These are phyloP conservation scores for Carlito syrichta DNA, from an alignment of 2,113 vertebrate species.

Conservation along the genomic window DNA sequence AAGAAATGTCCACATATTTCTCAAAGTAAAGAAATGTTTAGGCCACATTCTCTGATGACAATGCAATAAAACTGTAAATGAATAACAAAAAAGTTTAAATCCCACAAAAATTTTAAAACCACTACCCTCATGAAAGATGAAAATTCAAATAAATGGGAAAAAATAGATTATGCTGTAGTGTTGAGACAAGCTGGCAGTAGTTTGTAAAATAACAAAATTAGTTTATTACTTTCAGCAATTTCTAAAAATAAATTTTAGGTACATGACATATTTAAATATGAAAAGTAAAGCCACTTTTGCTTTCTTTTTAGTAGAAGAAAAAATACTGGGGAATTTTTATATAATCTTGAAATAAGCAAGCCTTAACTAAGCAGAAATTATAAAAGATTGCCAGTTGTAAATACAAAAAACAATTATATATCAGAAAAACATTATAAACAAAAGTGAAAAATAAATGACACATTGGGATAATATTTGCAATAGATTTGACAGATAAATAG, in stretches of 20 bases:
- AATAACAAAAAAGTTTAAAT: not conserved
- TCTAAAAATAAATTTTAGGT: not conserved
- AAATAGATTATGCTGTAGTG: not conserved
- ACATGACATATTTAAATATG: not conserved
- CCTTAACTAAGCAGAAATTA: not conserved
- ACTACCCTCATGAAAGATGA: not conserved
- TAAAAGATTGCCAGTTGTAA: not conserved
- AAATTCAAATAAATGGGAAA: not conserved
- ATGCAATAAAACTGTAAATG: not conserved
- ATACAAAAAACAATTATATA: not conserved
- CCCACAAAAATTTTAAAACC: not conserved
- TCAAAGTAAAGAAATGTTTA: not conserved
- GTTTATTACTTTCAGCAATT: not conserved
- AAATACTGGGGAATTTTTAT: not conserved
- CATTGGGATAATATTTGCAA: not conserved
- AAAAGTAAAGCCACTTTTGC: not conserved
- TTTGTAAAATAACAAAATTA: not conserved
- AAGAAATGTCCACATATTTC: not conserved
- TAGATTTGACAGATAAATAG: not conserved
- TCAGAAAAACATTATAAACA: not conserved
- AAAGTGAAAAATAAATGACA: not conserved
- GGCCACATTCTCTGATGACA: not conserved
- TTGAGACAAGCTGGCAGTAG: not conserved
- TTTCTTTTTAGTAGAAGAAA: not conserved
- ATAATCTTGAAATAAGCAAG: not conserved